These are phyloP conservation scores for Plecturocebus donacophilus DNA, from an alignment of 2,113 vertebrate species.

Conservation along the genomic window DNA sequence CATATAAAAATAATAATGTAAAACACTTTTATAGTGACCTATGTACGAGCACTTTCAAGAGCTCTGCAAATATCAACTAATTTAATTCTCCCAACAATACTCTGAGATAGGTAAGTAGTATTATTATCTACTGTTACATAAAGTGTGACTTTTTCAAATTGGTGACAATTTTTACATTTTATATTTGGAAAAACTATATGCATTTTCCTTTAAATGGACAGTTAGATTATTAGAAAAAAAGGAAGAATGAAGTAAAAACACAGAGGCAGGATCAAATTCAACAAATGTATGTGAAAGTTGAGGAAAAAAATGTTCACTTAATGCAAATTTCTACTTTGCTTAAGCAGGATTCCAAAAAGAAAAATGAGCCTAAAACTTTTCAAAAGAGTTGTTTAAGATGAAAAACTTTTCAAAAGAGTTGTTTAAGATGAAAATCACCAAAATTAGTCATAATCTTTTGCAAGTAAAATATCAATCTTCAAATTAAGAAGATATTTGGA, in stretches of 20 bases:
- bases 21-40: background rate
- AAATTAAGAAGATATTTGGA: background rate
- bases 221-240: background rate
- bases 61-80: background rate
- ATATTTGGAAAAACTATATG: background rate
- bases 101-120: background rate
- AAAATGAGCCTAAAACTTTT: background rate
- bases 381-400: background rate
- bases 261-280: background rate
- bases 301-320: background rate
- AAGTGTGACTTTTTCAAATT: background rate
- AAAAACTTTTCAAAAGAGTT: background rate
- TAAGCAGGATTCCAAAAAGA: background rate
- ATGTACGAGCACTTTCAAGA: background rate
- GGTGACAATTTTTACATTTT: constrained; percentile 20
- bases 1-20: background rate
- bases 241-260: background rate
- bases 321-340: background rate
- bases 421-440: background rate
- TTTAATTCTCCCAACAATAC: background rate
- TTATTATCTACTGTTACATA: background rate
- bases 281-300: background rate
- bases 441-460: background rate
- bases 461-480: background rate
- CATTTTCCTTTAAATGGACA: background rate